Evolutionary conservation across 2,797 vertebrate species (phyloP).

Genomic region (Bucorvus abyssinicus): DNA sequence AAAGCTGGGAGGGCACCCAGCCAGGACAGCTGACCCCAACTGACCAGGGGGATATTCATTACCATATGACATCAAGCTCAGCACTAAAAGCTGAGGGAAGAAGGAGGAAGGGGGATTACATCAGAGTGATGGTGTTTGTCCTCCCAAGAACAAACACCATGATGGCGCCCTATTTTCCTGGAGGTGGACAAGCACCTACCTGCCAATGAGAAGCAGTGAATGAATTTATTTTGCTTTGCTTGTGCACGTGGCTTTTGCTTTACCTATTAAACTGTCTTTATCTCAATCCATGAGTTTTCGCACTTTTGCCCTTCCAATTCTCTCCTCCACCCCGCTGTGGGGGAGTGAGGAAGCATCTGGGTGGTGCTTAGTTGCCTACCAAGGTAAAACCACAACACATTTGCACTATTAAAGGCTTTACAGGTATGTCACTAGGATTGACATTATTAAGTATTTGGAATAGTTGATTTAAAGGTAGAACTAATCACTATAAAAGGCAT

Average conservation of each 20-base stretch:
- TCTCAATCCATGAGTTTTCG: background rate
- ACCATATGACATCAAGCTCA: fast-evolving
- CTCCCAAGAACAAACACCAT: background rate
- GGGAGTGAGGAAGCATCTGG: background rate
- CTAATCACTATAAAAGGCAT: background rate
- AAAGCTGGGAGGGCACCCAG: background rate
- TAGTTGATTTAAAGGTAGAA: background rate
- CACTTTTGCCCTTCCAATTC: background rate
- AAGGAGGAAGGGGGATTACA: fast-evolving
- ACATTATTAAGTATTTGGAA: background rate
- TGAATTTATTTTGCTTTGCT: background rate
- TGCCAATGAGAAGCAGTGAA: background rate
- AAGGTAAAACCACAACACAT: background rate
- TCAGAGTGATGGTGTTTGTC: fast-evolving
- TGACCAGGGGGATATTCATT: background rate
- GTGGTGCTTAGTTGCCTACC: background rate
- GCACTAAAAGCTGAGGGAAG: background rate
- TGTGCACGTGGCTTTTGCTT: background rate
- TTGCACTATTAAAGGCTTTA: background rate
- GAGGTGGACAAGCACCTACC: background rate
- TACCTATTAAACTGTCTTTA: background rate
- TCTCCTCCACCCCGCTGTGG: background rate
- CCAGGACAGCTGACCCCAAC: background rate
- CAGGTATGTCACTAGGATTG: background rate
- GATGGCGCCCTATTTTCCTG: background rate